These are phyloP conservation scores for Alaudala cheleensis DNA, from an alignment of 2,113 vertebrate species.

Conservation along the genomic window DNA sequence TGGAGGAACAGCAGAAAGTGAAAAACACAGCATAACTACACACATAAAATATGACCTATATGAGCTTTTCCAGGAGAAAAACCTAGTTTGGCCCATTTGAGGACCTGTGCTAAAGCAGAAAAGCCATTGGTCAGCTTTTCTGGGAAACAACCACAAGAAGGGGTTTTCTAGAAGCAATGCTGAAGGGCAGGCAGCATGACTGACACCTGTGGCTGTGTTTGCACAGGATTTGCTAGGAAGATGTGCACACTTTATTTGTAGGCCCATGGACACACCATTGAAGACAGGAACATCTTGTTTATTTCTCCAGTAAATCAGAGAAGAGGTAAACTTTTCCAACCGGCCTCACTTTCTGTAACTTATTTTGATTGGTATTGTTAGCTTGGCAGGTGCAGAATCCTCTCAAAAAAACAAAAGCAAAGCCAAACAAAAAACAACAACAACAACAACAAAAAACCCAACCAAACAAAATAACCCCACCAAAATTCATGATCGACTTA, in stretches of 20 bases:
- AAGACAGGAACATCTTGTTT: not conserved
- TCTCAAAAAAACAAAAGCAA: not conserved
- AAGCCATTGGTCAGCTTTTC: not conserved
- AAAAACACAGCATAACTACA: not conserved
- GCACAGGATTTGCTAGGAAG: not conserved
- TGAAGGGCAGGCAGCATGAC: not conserved
- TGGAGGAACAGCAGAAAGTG: not conserved
- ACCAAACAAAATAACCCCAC: not conserved
- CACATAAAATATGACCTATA: fast-evolving
- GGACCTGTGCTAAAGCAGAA: not conserved
- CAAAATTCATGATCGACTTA: not conserved
- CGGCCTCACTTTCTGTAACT: not conserved
- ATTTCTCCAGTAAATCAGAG: not conserved
- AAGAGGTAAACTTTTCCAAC: not conserved
- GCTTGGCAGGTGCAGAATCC: not conserved
- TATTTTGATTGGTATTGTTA: not conserved
- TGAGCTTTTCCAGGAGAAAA: not conserved
- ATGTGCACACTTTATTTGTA: not conserved
- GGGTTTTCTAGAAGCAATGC: not conserved
- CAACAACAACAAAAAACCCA: not conserved
- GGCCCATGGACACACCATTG: not conserved
- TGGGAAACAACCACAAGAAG: not conserved
- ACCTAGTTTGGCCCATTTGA: fast-evolving
- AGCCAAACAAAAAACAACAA: not conserved
- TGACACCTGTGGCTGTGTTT: not conserved